Base-by-base conservation (phyloP, 2,888 invertebrate species). In the Mystacides longicornis region DNA sequence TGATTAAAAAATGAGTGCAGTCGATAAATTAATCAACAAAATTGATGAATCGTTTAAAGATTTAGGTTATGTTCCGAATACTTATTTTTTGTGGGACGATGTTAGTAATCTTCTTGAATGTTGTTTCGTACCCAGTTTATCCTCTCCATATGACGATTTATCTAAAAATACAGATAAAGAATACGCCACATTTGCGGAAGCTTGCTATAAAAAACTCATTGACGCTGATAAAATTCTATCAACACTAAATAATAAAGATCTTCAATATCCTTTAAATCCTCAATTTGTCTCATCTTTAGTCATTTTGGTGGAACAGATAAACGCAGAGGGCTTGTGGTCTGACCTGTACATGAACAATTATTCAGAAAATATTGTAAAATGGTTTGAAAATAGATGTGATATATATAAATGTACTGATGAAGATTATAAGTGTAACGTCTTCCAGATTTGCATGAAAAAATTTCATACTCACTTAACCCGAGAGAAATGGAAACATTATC, bases 401-500 rank as follows among this genome's bases (percentile, higher is more conserved):
- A 37, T 53, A 2, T 53, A 31, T 23, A 27, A 49, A 18, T 22
- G 3, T 18, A 2, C 4, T 14, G 49, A 54, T 16, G 33, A 49
- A 42, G 18, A 43, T 3, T 50, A 58, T 18, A 55, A 23, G 27
- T 46, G 55, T 52, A 37, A 23, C 5, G 47, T 55, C 22, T 58
- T 58, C 42, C 22, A 52, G 22, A 49, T 46, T 3, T 59, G 57
- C n/a, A 55, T 59, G 58, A 46, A 51, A 22, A 58, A 56, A 19
- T 22, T 60, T n/a, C 58, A 60, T 27, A 43, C 27, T 19, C 57
- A 58, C 49, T 52, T 60, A 11, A 59, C 60, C 9, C 58, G 54
- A 42, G 58, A 59, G 9, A 51, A 49, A 20, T 60, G 60, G 60
- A 60, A 60, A 23, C 51, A 52, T 23, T 48, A 58, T 11, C 60